phyloP scores from a whole-genome alignment of 2,888 invertebrate genomes.

The Meteorus colon region DNA sequence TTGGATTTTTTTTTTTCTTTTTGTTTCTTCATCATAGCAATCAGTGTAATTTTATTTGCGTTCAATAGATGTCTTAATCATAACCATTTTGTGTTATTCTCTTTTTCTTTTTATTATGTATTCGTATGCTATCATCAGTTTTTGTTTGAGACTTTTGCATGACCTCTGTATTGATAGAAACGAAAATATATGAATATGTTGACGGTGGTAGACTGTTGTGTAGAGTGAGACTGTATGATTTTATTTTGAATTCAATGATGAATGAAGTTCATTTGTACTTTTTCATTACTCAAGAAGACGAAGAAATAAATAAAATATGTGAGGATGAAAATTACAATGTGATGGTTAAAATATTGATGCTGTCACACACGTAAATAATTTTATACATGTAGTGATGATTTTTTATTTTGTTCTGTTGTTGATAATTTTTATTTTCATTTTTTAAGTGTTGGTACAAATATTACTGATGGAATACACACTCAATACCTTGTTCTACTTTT shows the following conservation, averaged over 20 bases:
- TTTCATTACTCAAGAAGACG: neutral
- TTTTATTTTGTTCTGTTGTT: neutral
- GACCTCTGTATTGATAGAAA: neutral
- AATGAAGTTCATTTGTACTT: neutral
- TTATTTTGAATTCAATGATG: neutral
- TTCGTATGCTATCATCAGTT: neutral
- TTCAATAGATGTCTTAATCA: neutral
- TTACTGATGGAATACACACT: neutral
- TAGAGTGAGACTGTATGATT: neutral
- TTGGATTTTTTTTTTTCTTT: neutral
- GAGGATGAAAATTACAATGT: neutral
- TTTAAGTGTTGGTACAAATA: neutral
- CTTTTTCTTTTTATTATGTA: neutral
- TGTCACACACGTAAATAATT: no score
- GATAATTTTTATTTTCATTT: neutral
- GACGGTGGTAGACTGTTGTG: neutral
- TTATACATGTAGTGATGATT: neutral
- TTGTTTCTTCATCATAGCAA: neutral
- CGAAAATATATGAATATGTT: neutral
- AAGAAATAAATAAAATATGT: neutral
- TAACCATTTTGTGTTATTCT: neutral
- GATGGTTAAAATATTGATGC: neutral
- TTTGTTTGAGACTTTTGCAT: neutral
- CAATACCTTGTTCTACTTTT: neutral
- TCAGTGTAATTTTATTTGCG: no score